Conservation (phyloP, 2,888 invertebrate species). For the Dasysyrphus tricinctus region DNA sequence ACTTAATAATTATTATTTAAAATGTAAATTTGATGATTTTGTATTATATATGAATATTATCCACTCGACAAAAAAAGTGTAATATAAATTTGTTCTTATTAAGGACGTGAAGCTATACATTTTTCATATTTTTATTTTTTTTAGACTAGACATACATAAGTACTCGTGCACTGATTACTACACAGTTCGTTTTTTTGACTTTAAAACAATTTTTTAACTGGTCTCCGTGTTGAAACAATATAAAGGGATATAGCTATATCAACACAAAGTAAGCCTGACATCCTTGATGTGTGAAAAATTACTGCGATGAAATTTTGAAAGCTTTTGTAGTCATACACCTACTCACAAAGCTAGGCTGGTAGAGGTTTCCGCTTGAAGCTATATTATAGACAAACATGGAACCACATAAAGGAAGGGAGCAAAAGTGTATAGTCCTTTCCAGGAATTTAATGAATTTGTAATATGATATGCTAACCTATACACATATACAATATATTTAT, state of each 20-base stretch:
- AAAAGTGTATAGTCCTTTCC: background rate
- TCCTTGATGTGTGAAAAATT: slow-evolving; percentile 56
- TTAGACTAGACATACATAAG: background rate
- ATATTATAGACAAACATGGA: background rate
- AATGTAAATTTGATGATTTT: slow-evolving; percentile 59
- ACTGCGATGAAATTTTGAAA: slow-evolving; percentile 32
- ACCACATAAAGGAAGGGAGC: background rate
- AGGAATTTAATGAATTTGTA: slow-evolving; percentile 47
- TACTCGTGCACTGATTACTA: slow-evolving; percentile 18
- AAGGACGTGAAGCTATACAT: slow-evolving; percentile 30
- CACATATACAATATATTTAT: background rate
- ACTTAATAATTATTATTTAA: slow-evolving; percentile 61
- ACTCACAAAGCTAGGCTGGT: background rate
- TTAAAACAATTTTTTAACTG: background rate
- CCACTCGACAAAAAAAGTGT: slow-evolving; percentile 57
- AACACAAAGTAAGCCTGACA: slow-evolving; percentile 22
- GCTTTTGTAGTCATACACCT: background rate
- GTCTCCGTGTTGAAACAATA: background rate
- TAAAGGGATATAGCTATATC: background rate
- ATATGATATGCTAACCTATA: slow-evolving; percentile 32
- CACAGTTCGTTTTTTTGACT: background rate
- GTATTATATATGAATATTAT: slow-evolving; percentile 45
- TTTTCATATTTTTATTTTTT: slow-evolving; percentile 18
- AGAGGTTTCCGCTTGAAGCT: background rate
- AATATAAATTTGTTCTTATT: slow-evolving; percentile 43